phyloP scores from a whole-genome alignment of 2,888 invertebrate genomes.

The Netelia inedita region DNA sequence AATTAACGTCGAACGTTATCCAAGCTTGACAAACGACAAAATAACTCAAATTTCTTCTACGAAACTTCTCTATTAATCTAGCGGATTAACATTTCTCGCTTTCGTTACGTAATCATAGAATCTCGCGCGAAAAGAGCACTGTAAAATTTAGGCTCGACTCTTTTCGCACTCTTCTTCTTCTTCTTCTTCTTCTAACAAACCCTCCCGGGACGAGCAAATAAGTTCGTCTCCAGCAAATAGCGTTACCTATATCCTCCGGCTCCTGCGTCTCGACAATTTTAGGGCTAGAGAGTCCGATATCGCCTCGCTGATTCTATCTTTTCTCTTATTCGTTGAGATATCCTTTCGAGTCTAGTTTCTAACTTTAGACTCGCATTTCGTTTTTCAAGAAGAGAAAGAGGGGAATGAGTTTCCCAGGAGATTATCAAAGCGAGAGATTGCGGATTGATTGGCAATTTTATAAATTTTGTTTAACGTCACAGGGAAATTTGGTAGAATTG shows the following conservation, averaged over 20 bases:
- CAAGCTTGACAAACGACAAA: slow-evolving; percentile 40
- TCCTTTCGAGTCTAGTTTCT: not conserved
- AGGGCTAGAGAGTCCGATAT: not conserved
- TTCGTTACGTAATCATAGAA: not conserved
- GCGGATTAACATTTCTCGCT: slow-evolving; percentile 38
- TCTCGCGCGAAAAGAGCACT: slow-evolving; percentile 48
- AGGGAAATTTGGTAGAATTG: not conserved
- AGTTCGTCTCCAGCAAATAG: slow-evolving; percentile 36
- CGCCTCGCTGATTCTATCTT: not conserved
- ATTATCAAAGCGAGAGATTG: not conserved
- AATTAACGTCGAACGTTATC: slow-evolving; percentile 49
- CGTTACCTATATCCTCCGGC: slow-evolving; percentile 32
- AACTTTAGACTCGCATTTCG: slow-evolving; percentile 3
- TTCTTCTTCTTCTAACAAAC: not conserved
- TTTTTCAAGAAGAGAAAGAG: not conserved
- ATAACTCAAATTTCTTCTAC: slow-evolving; percentile 21
- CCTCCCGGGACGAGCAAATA: not conserved
- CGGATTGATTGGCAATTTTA: not conserved
- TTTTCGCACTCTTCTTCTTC: not conserved
- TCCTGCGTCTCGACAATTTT: not conserved
- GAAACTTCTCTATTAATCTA: slow-evolving; percentile 37
- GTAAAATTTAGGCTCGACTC: not conserved
- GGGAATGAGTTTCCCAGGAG: not conserved
- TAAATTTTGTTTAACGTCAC: not conserved
- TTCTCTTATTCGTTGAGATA: not conserved